phyloP scores from a whole-genome alignment of 2,797 vertebrate genomes.

The Carapus acus region DNA sequence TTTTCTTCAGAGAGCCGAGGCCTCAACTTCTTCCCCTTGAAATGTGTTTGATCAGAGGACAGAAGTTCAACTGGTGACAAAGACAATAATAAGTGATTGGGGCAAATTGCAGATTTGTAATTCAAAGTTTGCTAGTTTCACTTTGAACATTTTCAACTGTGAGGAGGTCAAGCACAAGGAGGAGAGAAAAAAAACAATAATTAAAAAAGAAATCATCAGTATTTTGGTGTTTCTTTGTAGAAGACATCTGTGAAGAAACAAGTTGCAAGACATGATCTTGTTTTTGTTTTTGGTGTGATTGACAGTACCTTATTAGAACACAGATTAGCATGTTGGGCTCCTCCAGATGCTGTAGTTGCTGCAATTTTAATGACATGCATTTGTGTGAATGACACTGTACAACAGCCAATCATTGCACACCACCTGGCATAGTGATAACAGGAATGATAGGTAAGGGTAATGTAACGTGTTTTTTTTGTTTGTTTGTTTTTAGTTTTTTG shows the following conservation, averaged over 20 bases:
- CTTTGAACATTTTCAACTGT: too few species aligned
- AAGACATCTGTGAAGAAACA: too few species aligned
- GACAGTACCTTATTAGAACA: background rate
- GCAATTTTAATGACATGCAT: background rate
- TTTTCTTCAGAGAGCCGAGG: slow-evolving; percentile 52
- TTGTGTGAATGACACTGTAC: background rate
- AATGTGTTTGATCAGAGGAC: slow-evolving; percentile 67
- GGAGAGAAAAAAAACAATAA: too few species aligned
- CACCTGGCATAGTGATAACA: background rate
- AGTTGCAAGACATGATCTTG: too few species aligned
- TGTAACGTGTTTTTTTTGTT: too few species aligned
- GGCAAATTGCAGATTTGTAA: slow-evolving; percentile 54
- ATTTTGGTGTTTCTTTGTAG: too few species aligned
- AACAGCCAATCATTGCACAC: background rate
- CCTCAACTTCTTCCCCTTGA: slow-evolving; percentile 62
- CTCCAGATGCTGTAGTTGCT: background rate
- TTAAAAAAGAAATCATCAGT: too few species aligned
- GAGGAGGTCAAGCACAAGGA: too few species aligned
- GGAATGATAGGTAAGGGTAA: too few species aligned
- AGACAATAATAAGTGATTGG: slow-evolving; percentile 31
- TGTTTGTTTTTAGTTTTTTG: too few species aligned
- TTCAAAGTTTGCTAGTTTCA: slow-evolving; percentile 59
- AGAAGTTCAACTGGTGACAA: slow-evolving; percentile 64
- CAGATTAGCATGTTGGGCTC: background rate
- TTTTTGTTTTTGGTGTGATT: background rate